Conservation (phyloP, 2,113 vertebrate species). For the Promerops cafer region DNA sequence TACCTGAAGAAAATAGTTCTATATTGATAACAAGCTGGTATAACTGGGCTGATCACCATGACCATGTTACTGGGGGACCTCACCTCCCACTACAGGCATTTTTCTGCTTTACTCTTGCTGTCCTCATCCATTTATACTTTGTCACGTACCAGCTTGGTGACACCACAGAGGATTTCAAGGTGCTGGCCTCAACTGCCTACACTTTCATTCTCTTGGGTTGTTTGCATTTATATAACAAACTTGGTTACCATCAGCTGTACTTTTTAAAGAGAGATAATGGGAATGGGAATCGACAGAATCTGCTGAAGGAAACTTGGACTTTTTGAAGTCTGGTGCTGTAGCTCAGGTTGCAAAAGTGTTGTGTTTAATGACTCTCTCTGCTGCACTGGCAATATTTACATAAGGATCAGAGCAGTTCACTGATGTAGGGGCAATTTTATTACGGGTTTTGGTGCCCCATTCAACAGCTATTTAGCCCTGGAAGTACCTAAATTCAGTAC, state of each 20-base stretch:
- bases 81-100: background rate
- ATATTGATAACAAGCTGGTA: background rate
- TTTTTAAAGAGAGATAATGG: background rate
- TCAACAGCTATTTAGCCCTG: background rate
- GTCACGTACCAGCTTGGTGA: background rate
- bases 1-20: background rate
- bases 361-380: background rate
- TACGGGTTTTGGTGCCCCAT: background rate
- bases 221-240: background rate
- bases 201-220: background rate
- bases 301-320: background rate
- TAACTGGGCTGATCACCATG: background rate
- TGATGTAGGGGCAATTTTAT: background rate
- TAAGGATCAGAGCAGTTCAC: background rate
- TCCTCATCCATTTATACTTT: background rate
- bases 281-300: background rate
- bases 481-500: background rate
- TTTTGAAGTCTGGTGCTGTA: background rate
- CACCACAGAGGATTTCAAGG: background rate
- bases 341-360: background rate
- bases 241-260: background rate
- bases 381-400: background rate
- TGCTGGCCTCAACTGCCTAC: background rate
- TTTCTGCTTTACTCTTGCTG: background rate
- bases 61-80: background rate